phyloP scores from a whole-genome alignment of 2,888 invertebrate species.

The Sthenelais limicola region DNA sequence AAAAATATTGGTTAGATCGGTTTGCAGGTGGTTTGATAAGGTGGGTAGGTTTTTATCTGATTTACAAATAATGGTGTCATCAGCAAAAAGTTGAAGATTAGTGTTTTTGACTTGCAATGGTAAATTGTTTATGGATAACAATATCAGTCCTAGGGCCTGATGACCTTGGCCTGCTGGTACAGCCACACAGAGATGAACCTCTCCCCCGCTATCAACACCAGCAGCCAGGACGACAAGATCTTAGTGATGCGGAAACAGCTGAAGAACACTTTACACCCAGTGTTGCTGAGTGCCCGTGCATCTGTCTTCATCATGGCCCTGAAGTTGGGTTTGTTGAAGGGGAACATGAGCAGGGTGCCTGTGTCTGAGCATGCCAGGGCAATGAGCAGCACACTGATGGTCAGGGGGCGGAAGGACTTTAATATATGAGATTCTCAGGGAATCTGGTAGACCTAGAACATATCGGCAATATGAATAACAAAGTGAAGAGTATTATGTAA shows the following conservation, averaged over 20 bases:
- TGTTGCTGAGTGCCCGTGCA: constrained; percentile 50
- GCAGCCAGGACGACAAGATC: constrained; percentile 59
- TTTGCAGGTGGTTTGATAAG: too few relatives aligned
- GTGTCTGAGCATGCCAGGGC: constrained; percentile 57
- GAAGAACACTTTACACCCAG: constrained; percentile 56
- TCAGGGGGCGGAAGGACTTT: constrained; percentile 48
- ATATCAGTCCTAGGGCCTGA: too few relatives aligned
- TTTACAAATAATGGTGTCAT: too few relatives aligned
- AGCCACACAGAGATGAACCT: constrained; percentile 58
- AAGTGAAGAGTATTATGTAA: too few relatives aligned
- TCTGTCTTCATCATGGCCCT: constrained; percentile 52
- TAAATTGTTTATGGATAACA: too few relatives aligned
- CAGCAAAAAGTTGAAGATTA: too few relatives aligned
- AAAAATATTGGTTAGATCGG: too few relatives aligned
- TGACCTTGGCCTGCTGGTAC: constrained; percentile 54
- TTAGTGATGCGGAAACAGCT: constrained; percentile 54
- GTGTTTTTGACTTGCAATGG: too few relatives aligned
- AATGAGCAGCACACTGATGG: constrained; percentile 53
- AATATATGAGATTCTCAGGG: too few relatives aligned
- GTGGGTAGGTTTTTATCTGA: too few relatives aligned
- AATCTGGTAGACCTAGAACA: too few relatives aligned
- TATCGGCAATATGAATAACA: too few relatives aligned
- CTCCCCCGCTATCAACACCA: constrained; percentile 56
- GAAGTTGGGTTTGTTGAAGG: constrained; percentile 56
- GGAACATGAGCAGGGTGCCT: constrained; percentile 51